Conservation (phyloP, 2,797 vertebrate genomes). For the Eulemur mongoz region DNA sequence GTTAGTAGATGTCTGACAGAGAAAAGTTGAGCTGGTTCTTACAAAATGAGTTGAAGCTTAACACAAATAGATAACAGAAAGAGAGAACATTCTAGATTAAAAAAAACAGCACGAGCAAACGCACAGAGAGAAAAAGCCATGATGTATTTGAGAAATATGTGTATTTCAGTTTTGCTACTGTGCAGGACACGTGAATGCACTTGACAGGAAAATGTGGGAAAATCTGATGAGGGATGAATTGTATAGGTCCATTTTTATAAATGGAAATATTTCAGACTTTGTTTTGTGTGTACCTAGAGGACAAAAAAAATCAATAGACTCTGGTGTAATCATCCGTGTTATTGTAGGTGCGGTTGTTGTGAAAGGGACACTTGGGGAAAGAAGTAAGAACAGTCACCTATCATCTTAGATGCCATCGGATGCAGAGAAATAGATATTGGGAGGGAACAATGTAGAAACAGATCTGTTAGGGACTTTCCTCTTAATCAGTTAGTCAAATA, state of each 20-base stretch:
- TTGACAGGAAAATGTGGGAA: background rate
- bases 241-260: background rate
- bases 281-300: background rate
- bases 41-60: background rate
- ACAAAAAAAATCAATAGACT: background rate
- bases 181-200: background rate
- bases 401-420: background rate
- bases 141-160: background rate
- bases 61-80: background rate
- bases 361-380: fast-evolving
- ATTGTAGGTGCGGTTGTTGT: background rate
- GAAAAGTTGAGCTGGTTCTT: background rate
- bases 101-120: background rate
- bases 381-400: background rate
- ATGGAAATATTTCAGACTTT: background rate
- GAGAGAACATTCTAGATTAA: background rate
- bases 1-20: background rate
- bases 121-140: background rate
- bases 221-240: background rate
- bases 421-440: background rate
- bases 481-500: background rate
- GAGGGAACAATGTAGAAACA: background rate
- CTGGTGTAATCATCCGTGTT: background rate
- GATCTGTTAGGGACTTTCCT: no score
- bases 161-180: background rate